phyloP scores from a whole-genome alignment of 2,113 vertebrate species.

The Budorcas taxicolor region DNA sequence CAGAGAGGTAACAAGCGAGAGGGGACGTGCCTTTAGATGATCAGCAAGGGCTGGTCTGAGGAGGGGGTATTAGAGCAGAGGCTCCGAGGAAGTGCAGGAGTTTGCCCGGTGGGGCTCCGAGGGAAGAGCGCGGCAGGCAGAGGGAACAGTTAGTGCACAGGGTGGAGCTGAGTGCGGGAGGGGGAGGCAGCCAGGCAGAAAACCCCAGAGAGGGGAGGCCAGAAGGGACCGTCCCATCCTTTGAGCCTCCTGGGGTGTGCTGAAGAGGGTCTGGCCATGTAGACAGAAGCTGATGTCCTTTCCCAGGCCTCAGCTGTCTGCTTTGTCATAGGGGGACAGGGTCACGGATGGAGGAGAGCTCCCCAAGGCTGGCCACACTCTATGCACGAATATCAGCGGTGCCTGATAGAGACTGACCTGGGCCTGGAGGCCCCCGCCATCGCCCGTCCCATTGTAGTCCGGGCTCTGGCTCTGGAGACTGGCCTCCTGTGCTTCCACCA shows the following conservation, averaged over 20 bases:
- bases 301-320: neutral
- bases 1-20: neutral
- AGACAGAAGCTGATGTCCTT: neutral
- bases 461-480: neutral
- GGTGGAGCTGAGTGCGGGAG: accelerated
- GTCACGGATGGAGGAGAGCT: neutral
- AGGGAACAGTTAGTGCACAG: neutral
- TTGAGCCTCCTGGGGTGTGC: neutral
- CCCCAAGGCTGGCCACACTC: neutral
- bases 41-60: neutral
- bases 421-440: neutral
- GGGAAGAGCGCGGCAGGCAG: neutral
- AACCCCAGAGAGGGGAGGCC: neutral
- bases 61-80: neutral
- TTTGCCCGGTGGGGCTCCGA: accelerated
- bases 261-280: neutral
- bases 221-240: neutral
- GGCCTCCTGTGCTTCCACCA: conserved; percentile 28
- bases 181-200: neutral
- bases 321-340: neutral
- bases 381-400: neutral
- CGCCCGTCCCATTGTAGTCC: neutral
- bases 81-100: neutral
- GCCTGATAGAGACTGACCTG: neutral
- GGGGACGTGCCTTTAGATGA: neutral